phyloP scores from a whole-genome alignment of 2,113 vertebrate genomes.

The Oceanodroma tethys region DNA sequence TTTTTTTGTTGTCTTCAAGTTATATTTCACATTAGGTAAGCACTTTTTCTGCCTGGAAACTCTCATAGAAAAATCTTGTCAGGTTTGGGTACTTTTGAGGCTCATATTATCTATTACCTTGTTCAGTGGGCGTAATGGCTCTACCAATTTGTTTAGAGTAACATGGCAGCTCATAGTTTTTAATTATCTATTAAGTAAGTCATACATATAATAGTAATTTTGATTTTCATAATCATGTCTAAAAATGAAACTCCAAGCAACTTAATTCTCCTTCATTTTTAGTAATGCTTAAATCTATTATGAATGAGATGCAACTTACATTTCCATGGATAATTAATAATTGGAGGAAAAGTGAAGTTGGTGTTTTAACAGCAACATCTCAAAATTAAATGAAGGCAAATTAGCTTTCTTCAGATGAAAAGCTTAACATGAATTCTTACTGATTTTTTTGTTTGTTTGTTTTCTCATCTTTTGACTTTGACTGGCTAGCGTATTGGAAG shows the following conservation, averaged over 20 bases:
- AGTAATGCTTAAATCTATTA: neutral
- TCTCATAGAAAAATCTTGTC: neutral
- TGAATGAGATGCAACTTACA: neutral
- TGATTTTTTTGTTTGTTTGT: neutral
- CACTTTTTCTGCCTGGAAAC: neutral
- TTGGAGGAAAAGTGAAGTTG: neutral
- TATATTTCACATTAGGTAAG: neutral
- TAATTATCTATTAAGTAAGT: neutral
- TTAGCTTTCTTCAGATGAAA: neutral
- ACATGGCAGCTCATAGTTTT: neutral
- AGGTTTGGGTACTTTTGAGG: neutral
- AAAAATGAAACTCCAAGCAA: neutral
- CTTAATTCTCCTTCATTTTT: neutral
- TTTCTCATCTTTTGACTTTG: neutral
- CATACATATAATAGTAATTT: neutral
- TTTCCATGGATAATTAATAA: neutral
- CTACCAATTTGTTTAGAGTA: neutral
- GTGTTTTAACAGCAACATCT: neutral
- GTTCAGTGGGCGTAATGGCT: neutral
- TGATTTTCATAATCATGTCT: neutral
- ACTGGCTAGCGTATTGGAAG: neutral
- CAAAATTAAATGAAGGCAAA: neutral
- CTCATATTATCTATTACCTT: neutral
- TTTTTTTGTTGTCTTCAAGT: neutral
- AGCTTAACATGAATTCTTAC: neutral